Evolutionary conservation across 1,140 invertebrate genomes (phyloP).

Genomic region (Drosophila nigrodunni): DNA sequence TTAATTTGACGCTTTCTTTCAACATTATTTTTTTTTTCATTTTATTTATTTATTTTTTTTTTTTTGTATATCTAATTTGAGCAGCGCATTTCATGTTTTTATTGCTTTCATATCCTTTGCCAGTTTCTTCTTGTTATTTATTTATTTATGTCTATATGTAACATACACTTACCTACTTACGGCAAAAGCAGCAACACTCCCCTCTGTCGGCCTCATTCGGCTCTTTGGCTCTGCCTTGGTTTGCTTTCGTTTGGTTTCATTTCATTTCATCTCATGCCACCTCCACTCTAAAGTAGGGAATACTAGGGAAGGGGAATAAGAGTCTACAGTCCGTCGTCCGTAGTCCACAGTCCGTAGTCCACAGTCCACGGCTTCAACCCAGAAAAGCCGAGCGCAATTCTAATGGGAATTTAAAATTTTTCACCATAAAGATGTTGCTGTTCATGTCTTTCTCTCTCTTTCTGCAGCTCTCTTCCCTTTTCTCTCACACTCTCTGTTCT

Average conservation of each 20-base stretch:
- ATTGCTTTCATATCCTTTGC: slow-evolving; percentile 50
- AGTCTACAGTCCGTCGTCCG: too few species aligned
- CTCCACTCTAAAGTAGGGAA: slow-evolving; percentile 13
- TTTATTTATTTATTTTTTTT: slow-evolving; percentile 4
- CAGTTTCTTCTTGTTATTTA: slow-evolving; percentile 48
- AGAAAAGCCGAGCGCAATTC: slow-evolving; percentile 63
- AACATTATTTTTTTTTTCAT: neutral
- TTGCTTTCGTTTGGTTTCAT: slow-evolving; percentile 47
- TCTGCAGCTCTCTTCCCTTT: neutral
- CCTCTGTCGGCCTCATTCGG: slow-evolving; percentile 38
- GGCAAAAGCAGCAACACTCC: slow-evolving; percentile 4
- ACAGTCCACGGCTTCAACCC: slow-evolving; percentile 21
- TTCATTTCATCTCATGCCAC: slow-evolving; percentile 70
- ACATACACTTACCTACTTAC: slow-evolving; percentile 73
- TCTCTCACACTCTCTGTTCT: neutral
- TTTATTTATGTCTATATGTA: slow-evolving; percentile 66
- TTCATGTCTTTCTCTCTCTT: neutral
- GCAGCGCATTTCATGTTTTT: slow-evolving; percentile 54
- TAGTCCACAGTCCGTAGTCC: too few species aligned
- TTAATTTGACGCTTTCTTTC: slow-evolving; percentile 47
- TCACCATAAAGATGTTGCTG: slow-evolving; percentile 67
- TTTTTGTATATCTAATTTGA: slow-evolving; percentile 54
- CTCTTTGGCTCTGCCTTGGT: slow-evolving; percentile 15
- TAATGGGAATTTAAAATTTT: slow-evolving; percentile 82
- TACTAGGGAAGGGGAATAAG: neutral